A percentile compares a stretch with the other conserved stretches of the same genome.
These are phyloP conservation scores for Cherax destructor DNA, from an alignment of 1,140 invertebrate genomes.

Conservation along the genomic window DNA sequence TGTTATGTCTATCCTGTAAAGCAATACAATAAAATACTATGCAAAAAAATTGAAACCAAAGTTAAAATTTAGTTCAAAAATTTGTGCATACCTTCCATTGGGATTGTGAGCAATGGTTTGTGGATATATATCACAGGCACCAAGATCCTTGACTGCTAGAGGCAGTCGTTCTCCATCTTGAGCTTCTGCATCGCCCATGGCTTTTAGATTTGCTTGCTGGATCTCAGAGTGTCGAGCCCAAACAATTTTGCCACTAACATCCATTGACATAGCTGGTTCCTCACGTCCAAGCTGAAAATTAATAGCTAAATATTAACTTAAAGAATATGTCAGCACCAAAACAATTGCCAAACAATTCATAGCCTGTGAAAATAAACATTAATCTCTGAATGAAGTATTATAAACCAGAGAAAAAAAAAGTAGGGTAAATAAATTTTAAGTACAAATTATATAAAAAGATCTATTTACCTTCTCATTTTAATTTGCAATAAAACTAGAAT, in stretches of 20 bases:
- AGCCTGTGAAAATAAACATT: too few species aligned
- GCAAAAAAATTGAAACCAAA: too few species aligned
- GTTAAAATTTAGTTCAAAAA: too few species aligned
- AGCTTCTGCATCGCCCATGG: constrained; percentile 82
- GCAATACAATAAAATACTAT: too few species aligned
- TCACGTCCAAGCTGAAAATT: constrained; percentile 89
- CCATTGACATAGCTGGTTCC: constrained; percentile 99
- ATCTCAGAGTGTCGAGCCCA: constrained; percentile 99
- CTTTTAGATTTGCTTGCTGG: constrained; percentile 97
- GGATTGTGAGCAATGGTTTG: constrained; percentile 99
- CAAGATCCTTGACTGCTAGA: constrained; percentile 98
- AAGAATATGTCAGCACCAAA: too few species aligned
- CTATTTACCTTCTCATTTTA: too few species aligned
- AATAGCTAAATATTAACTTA: not conserved
- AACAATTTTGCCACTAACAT: constrained; percentile 97
- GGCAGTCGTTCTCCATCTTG: constrained; percentile 95
- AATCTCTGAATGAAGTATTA: too few species aligned
- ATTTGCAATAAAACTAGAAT: not conserved
- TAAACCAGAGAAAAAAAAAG: too few species aligned
- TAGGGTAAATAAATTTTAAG: too few species aligned
- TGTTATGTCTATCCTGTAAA: too few species aligned
- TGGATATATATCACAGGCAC: constrained; percentile 99
- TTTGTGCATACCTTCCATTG: constrained; percentile 86
- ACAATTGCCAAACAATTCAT: too few species aligned
- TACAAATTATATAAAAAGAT: too few species aligned